phyloP scores from a whole-genome alignment of 2,888 invertebrate species.

The Tipula lateralis region DNA sequence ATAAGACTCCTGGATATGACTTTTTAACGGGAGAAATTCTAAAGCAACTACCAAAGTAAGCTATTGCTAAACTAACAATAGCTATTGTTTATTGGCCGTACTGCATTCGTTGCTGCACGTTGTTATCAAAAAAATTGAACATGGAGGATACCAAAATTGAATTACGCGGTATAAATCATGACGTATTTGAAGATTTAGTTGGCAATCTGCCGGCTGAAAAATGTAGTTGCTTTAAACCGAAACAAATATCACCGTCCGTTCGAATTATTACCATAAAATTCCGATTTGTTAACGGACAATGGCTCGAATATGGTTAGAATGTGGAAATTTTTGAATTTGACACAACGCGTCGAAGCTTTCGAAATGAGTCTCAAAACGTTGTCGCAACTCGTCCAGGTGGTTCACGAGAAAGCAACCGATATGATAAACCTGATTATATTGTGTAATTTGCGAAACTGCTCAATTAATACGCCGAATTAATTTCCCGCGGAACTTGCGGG shows the following conservation, averaged over 20 bases:
- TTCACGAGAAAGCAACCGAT: background rate
- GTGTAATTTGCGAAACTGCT: background rate
- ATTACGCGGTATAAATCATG: conserved; percentile 30
- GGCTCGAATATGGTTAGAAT: conserved; percentile 26
- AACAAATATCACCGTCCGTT: background rate
- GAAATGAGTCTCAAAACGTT: conserved; percentile 29
- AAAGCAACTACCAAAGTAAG: too few species aligned
- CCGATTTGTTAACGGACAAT: background rate
- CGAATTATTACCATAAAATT: conserved; percentile 27
- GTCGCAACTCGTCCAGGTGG: background rate
- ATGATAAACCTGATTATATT: background rate
- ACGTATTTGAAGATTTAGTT: conserved; percentile 29
- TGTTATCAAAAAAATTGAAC: conserved; percentile 42
- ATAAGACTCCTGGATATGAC: too few species aligned
- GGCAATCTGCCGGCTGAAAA: background rate
- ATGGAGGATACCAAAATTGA: conserved; percentile 41
- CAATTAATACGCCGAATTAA: background rate
- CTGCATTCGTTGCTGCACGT: conserved; percentile 43
- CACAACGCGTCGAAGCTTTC: conserved; percentile 31
- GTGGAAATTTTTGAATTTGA: conserved; percentile 31
- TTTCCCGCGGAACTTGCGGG: background rate
- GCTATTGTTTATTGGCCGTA: too few species aligned
- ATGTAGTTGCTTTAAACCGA: background rate
- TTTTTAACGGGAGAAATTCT: too few species aligned
- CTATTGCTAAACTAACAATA: too few species aligned